A percentile compares a stretch with the other conserved stretches of the same genome.
phyloP scores from a whole-genome alignment of 1,140 invertebrate genomes.

The Euura lappo region DNA sequence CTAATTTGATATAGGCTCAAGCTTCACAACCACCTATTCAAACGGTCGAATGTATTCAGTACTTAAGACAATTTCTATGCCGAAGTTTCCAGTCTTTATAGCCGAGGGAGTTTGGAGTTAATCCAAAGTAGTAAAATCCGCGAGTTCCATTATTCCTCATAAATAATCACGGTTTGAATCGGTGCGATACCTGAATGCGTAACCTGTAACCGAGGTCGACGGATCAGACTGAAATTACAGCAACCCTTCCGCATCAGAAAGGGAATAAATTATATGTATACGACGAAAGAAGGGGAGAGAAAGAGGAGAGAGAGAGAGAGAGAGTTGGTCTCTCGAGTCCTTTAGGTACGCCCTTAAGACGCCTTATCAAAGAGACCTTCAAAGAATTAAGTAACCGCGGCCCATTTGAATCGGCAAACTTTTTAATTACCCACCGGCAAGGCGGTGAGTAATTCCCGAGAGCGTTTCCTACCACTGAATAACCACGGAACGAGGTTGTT shows the following conservation, averaged over 20 bases:
- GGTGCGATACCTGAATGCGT: constrained; percentile 18
- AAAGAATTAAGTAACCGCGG: neutral
- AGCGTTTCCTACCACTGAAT: neutral
- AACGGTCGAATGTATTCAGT: too few relatives aligned
- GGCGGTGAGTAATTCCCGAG: constrained; percentile 10
- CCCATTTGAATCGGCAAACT: constrained; percentile 8
- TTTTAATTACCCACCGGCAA: constrained; percentile 10
- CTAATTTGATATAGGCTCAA: too few relatives aligned
- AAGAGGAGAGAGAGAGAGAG: too few relatives aligned
- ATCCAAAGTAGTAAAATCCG: neutral
- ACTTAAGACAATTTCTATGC: too few relatives aligned
- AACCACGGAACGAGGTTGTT: neutral
- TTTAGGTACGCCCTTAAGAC: neutral
- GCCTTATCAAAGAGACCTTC: constrained; percentile 10
- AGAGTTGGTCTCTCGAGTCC: too few relatives aligned
- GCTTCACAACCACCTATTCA: too few relatives aligned
- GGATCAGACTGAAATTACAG: constrained; percentile 28
- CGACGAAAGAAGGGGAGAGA: neutral
- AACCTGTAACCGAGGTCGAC: constrained; percentile 5
- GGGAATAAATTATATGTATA: constrained; percentile 30
- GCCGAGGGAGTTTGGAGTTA: neutral
- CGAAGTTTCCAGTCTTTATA: neutral
- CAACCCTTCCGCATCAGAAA: constrained; percentile 30
- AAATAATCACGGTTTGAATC: constrained; percentile 8
- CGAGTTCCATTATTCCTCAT: neutral